Evolutionary conservation across 2,888 invertebrate species (phyloP), one percentile per base, ranked within the genome.

Genomic region (Acleris sparsana): DNA sequence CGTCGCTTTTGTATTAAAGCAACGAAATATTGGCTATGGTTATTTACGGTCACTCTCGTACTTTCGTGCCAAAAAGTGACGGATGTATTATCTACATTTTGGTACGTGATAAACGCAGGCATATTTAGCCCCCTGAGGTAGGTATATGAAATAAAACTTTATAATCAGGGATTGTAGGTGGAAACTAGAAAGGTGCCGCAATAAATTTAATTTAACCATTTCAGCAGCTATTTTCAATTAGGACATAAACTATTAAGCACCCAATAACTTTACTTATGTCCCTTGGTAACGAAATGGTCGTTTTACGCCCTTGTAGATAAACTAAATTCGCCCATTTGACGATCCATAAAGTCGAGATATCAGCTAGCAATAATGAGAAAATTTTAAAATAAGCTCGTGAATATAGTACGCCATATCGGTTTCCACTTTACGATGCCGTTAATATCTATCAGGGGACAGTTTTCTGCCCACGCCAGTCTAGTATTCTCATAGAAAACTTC

Each of bases 161-260:
- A 39, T 39, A 39, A 39, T 39, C 11, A 39, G 13, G 13, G 1
- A 4, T 39, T 11, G 39, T 39, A 13, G 39, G 39, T 39, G 3
- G 33, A 9, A 33, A 33, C 33, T 9, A 39, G 39, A 39, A 39
- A 39, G 39, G 13, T 39, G 1, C 39, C 11, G 13, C 39, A 13
- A 39, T 39, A 13, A 13, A 39, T 39, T 39, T 13, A 39, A 39
- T 39, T 72, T 72, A 72, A 73, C 49, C 55, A 49, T 69, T 70
- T 51, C 51, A 51, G 46, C 16, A 17, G 44, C 17, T 13, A 7
- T 44, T 43, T 16, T 16, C 29, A 49, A 7, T 20, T 49, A 43
- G 20, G 6, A 25, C 6, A 13, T 3, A 44, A 46, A 46, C 18
- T 61, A 39, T 29, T 43, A 59, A 49, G 16, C 33, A 20, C 25